phyloP scores from a whole-genome alignment of 1,140 invertebrate genomes.

The Atta colombica region DNA sequence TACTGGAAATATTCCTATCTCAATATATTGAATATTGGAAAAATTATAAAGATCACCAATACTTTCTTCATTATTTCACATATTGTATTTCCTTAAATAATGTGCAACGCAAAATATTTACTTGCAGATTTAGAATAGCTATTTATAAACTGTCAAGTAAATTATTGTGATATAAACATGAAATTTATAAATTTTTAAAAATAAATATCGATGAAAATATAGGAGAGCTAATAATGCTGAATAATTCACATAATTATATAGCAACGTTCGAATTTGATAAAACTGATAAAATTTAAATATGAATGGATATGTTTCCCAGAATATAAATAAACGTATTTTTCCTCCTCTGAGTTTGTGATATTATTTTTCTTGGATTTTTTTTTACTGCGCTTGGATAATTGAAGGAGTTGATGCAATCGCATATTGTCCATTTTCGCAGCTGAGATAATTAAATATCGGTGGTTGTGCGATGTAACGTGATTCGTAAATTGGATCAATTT shows the following conservation, averaged over 20 bases:
- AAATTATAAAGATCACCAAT: neutral
- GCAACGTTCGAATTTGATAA: neutral
- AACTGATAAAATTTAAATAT: conserved; percentile 6
- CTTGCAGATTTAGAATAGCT: neutral
- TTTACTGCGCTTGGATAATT: neutral
- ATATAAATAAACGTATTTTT: conserved; percentile 21
- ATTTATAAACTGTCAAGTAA: neutral
- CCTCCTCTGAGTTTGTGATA: neutral
- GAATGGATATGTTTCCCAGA: conserved; percentile 1
- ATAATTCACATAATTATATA: conserved; percentile 27
- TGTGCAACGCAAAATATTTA: neutral
- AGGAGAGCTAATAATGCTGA: conserved; percentile 18
- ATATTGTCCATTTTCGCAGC: conserved; percentile 29
- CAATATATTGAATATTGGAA: neutral
- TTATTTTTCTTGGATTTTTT: conserved; percentile 21
- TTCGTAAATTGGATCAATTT: conserved; percentile 56
- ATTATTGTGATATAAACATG: neutral
- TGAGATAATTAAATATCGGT: conserved; percentile 37
- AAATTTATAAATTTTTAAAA: neutral
- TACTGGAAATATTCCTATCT: neutral
- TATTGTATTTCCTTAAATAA: neutral
- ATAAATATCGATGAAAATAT: neutral
- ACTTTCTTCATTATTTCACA: conserved; percentile 9
- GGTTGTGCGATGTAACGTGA: conserved; percentile 32
- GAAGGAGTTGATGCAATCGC: conserved; percentile 11